Base-by-base conservation (phyloP, 2,888 invertebrate species). In the Dioctria linearis region DNA sequence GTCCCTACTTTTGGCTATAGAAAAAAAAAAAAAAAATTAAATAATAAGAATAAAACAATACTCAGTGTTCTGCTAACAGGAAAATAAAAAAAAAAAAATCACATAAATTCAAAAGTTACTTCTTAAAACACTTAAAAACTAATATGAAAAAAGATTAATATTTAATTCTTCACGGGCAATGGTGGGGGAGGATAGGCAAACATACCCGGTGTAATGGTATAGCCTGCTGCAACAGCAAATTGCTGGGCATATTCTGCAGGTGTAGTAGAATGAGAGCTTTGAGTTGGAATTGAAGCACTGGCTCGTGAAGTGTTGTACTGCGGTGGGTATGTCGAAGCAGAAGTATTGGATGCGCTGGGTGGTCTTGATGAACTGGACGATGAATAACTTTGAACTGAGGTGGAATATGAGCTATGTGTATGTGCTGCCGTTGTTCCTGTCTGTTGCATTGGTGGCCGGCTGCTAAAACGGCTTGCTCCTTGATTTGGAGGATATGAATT, bases 111-210 rank as follows among this genome's bases (percentile, higher is more conserved):
- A 65, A 3, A 40, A 54, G 54, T 11, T 59, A 59, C 6, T 59
- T 75, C 61, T 75, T 25, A 75, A 71, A 54, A 75, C 2, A 42
- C 61, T 75, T 59, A 59, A 43, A 65, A 49, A 57, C 49, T 51
- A 4, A 79, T 46, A 11, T 63, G 59, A 78, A 78, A 65, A 75
- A 59, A 79, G 75, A 66, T 57, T 63, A 81, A 54, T 80, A 39
- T 78, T 86, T 87, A 89, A 83, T 88, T 88, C 84, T 87, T 87
- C 85, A 87, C 88, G 80, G 89, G 88, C 83, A 89, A 85, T 81
- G 89, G 88, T 66, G 89, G 89, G 83, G 89, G 89, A 80, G 88
- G 89, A 84, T 87, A 87, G 63, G 88, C 86, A 83, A 86, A 88
- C 85, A 87, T 86, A 82, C 85, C 86, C 8, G 86, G 85, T 5